Evolutionary conservation across 2,113 vertebrate species (phyloP).

Genomic region (Aix galericulata): DNA sequence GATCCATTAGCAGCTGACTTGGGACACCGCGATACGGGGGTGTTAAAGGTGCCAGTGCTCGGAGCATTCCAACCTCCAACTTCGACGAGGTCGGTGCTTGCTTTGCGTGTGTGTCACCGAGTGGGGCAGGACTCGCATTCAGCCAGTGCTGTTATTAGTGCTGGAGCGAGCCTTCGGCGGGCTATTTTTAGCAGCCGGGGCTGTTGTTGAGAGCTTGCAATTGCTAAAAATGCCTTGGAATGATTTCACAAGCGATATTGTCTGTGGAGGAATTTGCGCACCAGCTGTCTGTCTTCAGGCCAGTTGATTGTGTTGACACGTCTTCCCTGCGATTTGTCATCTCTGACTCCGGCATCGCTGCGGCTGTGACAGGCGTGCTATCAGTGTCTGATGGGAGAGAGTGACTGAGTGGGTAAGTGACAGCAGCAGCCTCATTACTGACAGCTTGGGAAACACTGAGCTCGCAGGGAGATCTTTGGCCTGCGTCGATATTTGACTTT

Average conservation of each 20-base stretch:
- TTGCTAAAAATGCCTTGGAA: constrained; percentile 57
- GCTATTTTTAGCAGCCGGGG: constrained; percentile 61
- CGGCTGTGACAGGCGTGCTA: constrained; percentile 59
- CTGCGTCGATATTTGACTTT: not conserved
- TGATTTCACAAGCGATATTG: constrained; percentile 30
- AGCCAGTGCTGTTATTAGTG: constrained; percentile 25
- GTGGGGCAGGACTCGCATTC: constrained; percentile 54
- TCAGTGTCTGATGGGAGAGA: constrained; percentile 47
- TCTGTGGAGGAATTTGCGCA: constrained; percentile 59
- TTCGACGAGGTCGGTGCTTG: constrained; percentile 31
- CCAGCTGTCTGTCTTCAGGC: constrained; percentile 69
- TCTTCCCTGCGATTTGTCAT: constrained; percentile 69
- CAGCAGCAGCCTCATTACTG: constrained; percentile 27
- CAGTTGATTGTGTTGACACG: constrained; percentile 65
- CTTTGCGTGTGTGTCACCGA: constrained; percentile 44
- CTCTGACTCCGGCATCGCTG: not conserved
- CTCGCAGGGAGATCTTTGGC: not conserved
- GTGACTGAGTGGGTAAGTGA: not conserved
- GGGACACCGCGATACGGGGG: not conserved
- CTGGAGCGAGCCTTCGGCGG: not conserved
- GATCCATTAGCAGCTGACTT: not conserved
- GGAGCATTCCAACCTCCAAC: not conserved
- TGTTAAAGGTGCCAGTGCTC: not conserved
- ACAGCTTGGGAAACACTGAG: not conserved
- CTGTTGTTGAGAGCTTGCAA: constrained; percentile 27